phyloP scores from a whole-genome alignment of 2,797 vertebrate species.

The Neopelma chrysocephalum region DNA sequence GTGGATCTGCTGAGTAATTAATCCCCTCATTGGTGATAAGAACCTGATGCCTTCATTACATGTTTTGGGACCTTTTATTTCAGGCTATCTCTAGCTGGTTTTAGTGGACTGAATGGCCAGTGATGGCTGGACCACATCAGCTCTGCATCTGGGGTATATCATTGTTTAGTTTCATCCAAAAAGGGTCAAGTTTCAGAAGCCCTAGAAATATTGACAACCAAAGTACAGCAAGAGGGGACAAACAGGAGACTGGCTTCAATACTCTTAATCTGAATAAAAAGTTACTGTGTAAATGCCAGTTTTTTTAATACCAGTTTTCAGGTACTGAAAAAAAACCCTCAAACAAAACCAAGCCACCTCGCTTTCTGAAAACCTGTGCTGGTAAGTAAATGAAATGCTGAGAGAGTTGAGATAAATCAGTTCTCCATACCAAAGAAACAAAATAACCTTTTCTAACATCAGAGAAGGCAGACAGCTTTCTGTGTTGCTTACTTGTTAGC shows the following conservation, averaged over 20 bases:
- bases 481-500: neutral
- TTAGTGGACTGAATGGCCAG: neutral
- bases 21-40: neutral
- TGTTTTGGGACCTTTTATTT: neutral
- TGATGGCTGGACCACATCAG: neutral
- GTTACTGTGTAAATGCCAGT: neutral
- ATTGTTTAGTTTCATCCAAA: neutral
- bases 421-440: neutral
- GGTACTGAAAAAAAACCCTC: neutral
- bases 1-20: neutral
- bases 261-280: neutral
- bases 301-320: neutral
- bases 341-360: neutral
- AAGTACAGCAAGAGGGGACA: neutral
- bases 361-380: neutral
- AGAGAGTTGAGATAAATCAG: neutral
- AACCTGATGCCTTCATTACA: fast-evolving
- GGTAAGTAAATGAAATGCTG: neutral
- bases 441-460: neutral
- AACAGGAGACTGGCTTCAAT: neutral
- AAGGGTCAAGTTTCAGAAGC: neutral
- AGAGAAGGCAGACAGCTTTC: neutral
- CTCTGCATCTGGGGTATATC: fast-evolving
- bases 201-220: neutral
- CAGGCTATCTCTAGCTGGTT: neutral